Percentiles rank a stretch among this genome's conserved stretches.
These are phyloP conservation scores for Coturnix japonica DNA, from an alignment of 2,113 vertebrate genomes.

Conservation along the genomic window DNA sequence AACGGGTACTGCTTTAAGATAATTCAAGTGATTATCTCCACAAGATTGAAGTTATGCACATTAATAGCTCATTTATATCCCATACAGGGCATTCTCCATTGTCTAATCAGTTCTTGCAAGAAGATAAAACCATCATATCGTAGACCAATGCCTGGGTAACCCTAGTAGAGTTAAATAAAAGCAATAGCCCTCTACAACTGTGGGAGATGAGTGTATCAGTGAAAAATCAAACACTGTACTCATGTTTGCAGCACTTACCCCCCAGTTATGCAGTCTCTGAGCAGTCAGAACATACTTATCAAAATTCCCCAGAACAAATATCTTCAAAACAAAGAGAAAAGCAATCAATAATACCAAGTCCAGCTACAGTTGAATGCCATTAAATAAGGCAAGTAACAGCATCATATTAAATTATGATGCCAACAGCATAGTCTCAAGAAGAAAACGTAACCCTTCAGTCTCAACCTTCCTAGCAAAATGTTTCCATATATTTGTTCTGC, in stretches of 20 bases:
- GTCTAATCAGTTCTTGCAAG: not conserved
- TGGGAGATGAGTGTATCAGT: not conserved
- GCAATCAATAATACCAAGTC: not conserved
- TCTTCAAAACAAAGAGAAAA: not conserved
- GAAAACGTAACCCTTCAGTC: not conserved
- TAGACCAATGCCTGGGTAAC: accelerated
- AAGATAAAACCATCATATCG: not conserved
- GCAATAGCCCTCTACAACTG: not conserved
- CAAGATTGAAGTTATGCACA: not conserved
- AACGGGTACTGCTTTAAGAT: not conserved
- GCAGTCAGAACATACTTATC: not conserved
- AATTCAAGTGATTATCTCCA: not conserved
- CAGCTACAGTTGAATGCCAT: not conserved
- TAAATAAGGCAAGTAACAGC: not conserved
- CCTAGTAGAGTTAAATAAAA: not conserved
- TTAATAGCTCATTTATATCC: not conserved
- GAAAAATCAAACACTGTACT: not conserved
- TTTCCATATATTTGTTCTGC: not conserved
- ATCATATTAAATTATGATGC: not conserved
- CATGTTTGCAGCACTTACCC: not conserved
- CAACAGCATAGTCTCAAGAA: not conserved
- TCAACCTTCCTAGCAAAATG: not conserved
- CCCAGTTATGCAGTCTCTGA: not conserved
- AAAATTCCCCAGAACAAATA: not conserved
- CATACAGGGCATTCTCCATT: not conserved